Percentiles rank a stretch among this genome's conserved stretches.
Conservation (phyloP, 2,888 invertebrate genomes). For the Cheilosia vulpina region DNA sequence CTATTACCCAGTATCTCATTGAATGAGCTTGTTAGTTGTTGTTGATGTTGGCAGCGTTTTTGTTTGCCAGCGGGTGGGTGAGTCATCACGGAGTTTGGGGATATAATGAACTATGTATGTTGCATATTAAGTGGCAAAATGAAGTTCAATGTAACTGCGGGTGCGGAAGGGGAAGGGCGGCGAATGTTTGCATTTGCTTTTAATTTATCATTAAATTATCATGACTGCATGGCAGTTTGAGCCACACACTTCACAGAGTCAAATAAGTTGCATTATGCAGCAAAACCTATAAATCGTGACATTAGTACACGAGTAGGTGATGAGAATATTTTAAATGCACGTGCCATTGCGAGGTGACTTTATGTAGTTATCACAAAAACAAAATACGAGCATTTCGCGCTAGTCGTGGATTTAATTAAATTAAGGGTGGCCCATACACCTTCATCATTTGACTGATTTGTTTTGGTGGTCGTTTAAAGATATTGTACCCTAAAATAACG, state of each 20-base stretch:
- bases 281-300: conserved; percentile 17
- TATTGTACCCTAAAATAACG: no score
- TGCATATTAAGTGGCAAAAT: conserved; percentile 71
- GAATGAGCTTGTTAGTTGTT: conserved; percentile 27
- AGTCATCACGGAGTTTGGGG: neutral
- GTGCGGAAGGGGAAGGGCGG: neutral
- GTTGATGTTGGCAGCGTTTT: conserved; percentile 50
- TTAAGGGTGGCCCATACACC: no score
- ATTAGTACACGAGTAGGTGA: neutral
- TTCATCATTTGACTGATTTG: no score
- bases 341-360: neutral
- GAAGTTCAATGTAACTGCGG: conserved; percentile 55
- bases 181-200: conserved; percentile 52
- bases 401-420: no score
- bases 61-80: conserved; percentile 14
- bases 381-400: no score
- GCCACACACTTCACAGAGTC: conserved; percentile 50
- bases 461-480: no score
- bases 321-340: neutral
- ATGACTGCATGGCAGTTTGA: conserved; percentile 42
- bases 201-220: conserved; percentile 66
- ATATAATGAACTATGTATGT: conserved; percentile 67
- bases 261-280: conserved; percentile 50
- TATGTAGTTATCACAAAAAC: no score
- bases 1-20: conserved; percentile 2